Base-by-base conservation (phyloP, 2,113 vertebrate species). In the Pycnonotus jocosus region DNA sequence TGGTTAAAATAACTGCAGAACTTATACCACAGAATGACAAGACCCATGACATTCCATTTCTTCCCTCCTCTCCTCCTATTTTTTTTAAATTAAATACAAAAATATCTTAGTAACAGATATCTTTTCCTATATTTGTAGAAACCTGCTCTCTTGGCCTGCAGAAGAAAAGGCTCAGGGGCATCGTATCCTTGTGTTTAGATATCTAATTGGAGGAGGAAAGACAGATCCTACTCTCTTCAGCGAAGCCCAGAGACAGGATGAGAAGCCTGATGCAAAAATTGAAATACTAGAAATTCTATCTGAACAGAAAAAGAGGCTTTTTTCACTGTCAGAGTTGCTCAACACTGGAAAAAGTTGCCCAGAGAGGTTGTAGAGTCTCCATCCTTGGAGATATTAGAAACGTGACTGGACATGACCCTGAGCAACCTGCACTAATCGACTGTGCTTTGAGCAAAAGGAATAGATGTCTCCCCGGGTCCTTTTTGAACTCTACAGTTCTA, bases 1-100 rank as follows among this genome's bases (percentile, higher is more conserved):
- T 44, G 18, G 19, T 27, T 81, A 89, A 94, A 93, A 56, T 45
- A 76, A 64, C 19, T 54, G 31, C 25, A 66, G 73, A 76, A 66
- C 8, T 64, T 54, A 44, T 0, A 54, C 31, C 5, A 58, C 7
- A 61, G 30, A 40, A 78, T 53, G 19, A 54, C 24, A 50, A 80
- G 40, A 40, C 8, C 7, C 8, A 33, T 17, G 17, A 42, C 21
- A 80, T 50, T 53, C 3, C 37, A 54, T 37, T 31, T 58, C 30
- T 38, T 17, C 12, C 6, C 11, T 28, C 15, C 3, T 19, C 3
- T 11, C 10, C 11, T 16, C 27, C 8, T 1, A 4, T 15, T 31
- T n/a, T n/a, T 73, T 66, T 61, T 47, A 35, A 31, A 56, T 15
- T 12, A 53, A 71, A 27, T 53, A 38, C 2, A 25, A 47, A 81